Evolutionary conservation across 2,113 vertebrate genomes (phyloP), one percentile per base, ranked within the genome.

Genomic region (Myrmophylax atrothorax): DNA sequence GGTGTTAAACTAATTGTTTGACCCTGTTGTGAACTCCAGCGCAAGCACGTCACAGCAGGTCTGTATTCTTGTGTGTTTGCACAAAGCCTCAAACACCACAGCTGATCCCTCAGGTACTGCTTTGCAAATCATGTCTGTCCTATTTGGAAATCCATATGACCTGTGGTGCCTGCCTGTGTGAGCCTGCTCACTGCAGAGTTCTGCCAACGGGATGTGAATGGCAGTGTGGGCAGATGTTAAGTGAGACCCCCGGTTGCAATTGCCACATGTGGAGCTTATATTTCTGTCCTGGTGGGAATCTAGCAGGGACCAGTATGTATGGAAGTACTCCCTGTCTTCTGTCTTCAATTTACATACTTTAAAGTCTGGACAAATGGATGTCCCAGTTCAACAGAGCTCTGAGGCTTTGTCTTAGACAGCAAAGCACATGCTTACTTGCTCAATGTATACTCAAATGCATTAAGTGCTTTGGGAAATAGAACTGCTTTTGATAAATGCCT

Each of bases 61-160:
- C 83, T 20, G 31, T 66, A 31, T 35, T 75, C 33, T 56, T 1
- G 7, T 38, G 69, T 0, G 0, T 50, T 56, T 31, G 56, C 78
- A 23, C 33, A 25, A 84, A 72, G 74, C 70, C 66, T 59, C 46
- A 20, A 2, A 7, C 63, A 24, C 9, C 5, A 3, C 53, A 38
- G 75, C 75, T 0, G 1, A 63, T 17, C 76, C 78, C 63, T 77
- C 22, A 4, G 85, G 92, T 38, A 10, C 67, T 7, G 56, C 88
- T 62, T 38, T 23, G 42, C 62, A 33, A 74, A 14, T 8, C 8
- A 3, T 2, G 15, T 42, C 50, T 9, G 7, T 37, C 33, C 1
- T 14, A 10, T 6, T 29, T 0, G 0, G 38, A 62, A 69, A 31
- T 18, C 38, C 25, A 3, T 3, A 0, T 12, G 70, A 19, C 40